Conservation (phyloP, 2,797 vertebrate genomes). For the Pterois miles region DNA sequence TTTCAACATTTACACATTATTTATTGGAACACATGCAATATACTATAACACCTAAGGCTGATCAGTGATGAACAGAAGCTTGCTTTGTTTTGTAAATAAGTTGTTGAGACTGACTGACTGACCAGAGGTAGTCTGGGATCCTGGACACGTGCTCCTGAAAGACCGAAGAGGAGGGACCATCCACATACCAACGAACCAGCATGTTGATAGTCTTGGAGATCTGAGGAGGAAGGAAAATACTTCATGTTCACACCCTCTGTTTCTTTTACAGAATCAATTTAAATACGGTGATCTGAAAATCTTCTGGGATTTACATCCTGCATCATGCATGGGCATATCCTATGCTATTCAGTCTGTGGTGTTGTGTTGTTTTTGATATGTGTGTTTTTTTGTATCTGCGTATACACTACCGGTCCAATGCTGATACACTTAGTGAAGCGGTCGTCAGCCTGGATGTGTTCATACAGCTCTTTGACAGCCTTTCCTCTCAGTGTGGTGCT, state of each 20-base stretch:
- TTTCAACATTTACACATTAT: neutral
- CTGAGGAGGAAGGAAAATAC: conserved; percentile 66
- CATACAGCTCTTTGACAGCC: conserved; percentile 85
- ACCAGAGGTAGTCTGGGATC: conserved; percentile 97
- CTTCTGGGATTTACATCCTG: neutral
- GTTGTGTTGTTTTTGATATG: neutral
- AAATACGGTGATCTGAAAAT: neutral
- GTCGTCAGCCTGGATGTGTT: conserved; percentile 93
- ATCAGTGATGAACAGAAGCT: neutral
- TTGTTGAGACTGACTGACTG: conserved; percentile 48
- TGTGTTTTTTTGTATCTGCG: neutral
- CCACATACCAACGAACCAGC: conserved; percentile 92
- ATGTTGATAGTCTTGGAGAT: conserved; percentile 98
- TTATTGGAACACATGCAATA: neutral
- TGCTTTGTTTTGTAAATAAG: neutral
- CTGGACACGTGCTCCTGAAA: conserved; percentile 92
- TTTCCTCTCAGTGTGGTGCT: conserved; percentile 81
- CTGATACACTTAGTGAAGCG: conserved; percentile 94
- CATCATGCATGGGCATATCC: neutral
- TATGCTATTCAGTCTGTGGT: neutral
- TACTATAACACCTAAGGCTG: neutral
- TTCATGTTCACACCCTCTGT: neutral
- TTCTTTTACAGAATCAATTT: neutral
- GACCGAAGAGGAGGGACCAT: conserved; percentile 86
- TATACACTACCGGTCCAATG: conserved; percentile 88